Evolutionary conservation across 2,888 invertebrate species (phyloP).

Genomic region (Latheticus oryzae): DNA sequence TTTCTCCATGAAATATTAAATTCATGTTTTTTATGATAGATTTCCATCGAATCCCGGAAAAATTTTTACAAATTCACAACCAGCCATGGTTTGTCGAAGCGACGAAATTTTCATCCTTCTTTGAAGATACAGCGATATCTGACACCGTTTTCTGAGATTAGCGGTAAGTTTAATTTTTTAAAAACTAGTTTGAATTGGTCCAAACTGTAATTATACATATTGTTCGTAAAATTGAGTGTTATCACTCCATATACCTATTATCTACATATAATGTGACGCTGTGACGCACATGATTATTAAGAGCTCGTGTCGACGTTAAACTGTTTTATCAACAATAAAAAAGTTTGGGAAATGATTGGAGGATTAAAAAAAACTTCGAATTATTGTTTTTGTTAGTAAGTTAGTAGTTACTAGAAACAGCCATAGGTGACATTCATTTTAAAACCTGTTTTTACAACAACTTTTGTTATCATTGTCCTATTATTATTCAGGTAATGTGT

Average conservation of each 20-base stretch:
- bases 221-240: no score
- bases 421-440: slow-evolving; percentile 5
- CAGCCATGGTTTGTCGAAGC: no score
- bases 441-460: slow-evolving; percentile 22
- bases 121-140: no score
- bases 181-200: neutral
- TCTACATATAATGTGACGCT: slow-evolving; percentile 28
- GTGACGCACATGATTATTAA: slow-evolving; percentile 14
- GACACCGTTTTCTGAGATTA: no score
- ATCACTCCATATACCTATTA: slow-evolving; percentile 7
- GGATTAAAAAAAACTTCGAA: no score
- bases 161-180: no score
- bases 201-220: neutral
- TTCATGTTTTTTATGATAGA: slow-evolving; percentile 22
- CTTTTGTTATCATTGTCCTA: slow-evolving; percentile 18
- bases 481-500: slow-evolving; percentile 17
- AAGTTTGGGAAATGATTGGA: no score
- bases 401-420: no score
- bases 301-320: slow-evolving; percentile 7
- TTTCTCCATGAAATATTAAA: slow-evolving; percentile 7
- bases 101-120: no score
- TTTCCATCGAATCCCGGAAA: neutral
- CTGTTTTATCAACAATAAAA: no score
- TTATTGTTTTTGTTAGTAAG: no score
- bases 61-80: slow-evolving; percentile 2